Evolutionary conservation across 2,797 vertebrate genomes (phyloP), one percentile per base, ranked within the genome.

Genomic region (Tolypeutes matacus): DNA sequence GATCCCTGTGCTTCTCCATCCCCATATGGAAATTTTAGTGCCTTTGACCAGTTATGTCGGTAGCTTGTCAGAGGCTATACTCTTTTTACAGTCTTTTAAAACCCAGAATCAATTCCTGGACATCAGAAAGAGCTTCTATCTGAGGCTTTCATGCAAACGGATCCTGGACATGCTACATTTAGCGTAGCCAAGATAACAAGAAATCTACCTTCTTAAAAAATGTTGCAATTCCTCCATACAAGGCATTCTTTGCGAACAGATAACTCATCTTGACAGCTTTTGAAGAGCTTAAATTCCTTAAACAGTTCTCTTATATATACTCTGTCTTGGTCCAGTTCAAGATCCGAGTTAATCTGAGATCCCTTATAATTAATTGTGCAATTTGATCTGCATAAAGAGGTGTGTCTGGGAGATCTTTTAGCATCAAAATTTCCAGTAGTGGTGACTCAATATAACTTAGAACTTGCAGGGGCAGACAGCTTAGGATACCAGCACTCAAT

Each of bases 251-350:
- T 95, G 95, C 94, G 84, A 72, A 91, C 70, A 93, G 83, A 96
- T 96, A 96, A 96, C 75, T 95, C 91, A 94, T 94, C 80, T 91
- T 95, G 96, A 96, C 95, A 96, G 89, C n/a, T 95, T 86, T 86
- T 85, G 42, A 91, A 76, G 25, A 31, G 86, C 62, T 96, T 97
- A 94, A 72, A 89, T 97, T 97, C 90, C 81, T 93, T 94, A 46
- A 34, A 31, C 76, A 73, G 25, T 89, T 91, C 8, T 87, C 72
- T 87, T 91, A 60, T 82, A 27, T 65, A 91, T 89, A 95, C 53
- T 56, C 15, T 34, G 13, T 94, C 72, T 49, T 81, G 83, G 69
- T 80, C 34, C 65, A 93, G 83, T 89, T 95, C 65, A 96, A 94
- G 64, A 95, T 31, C 5, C 53, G 85, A 27, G 82, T 62, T 96